Conservation (phyloP, 23 tunicate species). For the Aplidium turbinatum region DNA sequence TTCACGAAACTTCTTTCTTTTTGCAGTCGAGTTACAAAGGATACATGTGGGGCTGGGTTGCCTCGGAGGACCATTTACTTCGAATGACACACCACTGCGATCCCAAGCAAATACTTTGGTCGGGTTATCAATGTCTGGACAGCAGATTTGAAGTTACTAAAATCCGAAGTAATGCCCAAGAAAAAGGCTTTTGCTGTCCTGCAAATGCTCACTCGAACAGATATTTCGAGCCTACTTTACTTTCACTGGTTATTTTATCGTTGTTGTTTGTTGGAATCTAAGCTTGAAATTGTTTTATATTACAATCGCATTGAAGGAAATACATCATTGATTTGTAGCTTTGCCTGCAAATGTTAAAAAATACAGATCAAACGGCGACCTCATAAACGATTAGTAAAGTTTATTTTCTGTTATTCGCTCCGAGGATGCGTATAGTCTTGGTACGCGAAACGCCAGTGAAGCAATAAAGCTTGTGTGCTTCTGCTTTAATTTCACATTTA, state of each 20-base stretch:
- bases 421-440: too few relatives aligned
- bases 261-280: background rate
- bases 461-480: too few relatives aligned
- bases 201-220: slow-evolving; percentile 5
- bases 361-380: too few relatives aligned
- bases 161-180: slow-evolving; percentile 35
- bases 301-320: too few relatives aligned
- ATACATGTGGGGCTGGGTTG: slow-evolving; percentile 79
- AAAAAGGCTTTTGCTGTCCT: slow-evolving; percentile 82
- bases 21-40: slow-evolving; percentile 82
- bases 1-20: slow-evolving; percentile 6
- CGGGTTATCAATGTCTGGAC: slow-evolving; percentile 68
- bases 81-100: slow-evolving; percentile 80
- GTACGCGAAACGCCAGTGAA: too few relatives aligned
- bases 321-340: too few relatives aligned
- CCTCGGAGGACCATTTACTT: slow-evolving; percentile 30
- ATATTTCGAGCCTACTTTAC: background rate
- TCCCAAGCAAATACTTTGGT: slow-evolving; percentile 46
- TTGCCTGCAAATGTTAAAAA: too few relatives aligned
- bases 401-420: too few relatives aligned
- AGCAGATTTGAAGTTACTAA: slow-evolving; percentile 51
- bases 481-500: too few relatives aligned
- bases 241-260: background rate
- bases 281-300: too few relatives aligned
- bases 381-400: too few relatives aligned